Evolutionary conservation across 2,113 vertebrate species (phyloP), one percentile per base, ranked within the genome.

Genomic region (Terrapene triunguis): DNA sequence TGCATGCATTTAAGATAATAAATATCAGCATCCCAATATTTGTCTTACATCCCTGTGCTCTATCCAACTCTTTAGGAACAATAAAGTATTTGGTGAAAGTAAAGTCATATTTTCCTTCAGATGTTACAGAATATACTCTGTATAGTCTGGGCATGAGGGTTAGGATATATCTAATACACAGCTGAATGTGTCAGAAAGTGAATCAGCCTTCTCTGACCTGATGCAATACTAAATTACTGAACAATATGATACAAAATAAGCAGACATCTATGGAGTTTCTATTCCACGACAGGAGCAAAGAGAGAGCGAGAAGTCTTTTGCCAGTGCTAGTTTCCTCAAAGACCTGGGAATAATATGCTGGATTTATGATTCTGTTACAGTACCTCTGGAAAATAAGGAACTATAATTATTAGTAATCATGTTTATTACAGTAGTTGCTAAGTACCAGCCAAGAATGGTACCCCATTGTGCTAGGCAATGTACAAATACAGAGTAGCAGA

Each of bases 161-260:
- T 95, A 95, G 44, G 53, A 89, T 92, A 88, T 94, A 92, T 93
- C 93, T 96, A 90, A 96, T 92, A 93, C 90, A 90, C 82, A 95
- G 84, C 82, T 90, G 93, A 95, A 92, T 57, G 85, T 88, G 93
- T 97, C 88, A 95, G 87, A 94, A 85, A 90, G 96, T 95, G 88
- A 96, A 96, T 95, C 96, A 95, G 92, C 94, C 84, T 95, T 95
- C 91, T 90, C 87, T 94, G 90, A 95, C 87, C 92, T 89, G 76
- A 94, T 95, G 93, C 51, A 96, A 82, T 78, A 84, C 78, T 85
- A 91, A 94, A 93, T 96, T 96, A 96, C 92, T 95, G 90, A 88
- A 95, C 93, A 91, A 95, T 95, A 29, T 53, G 51, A 72, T 88
- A 95, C 89, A 88, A 96, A 96, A 94, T 89, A 62, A 92, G 93